These are phyloP conservation scores for Ailurus styani DNA, from an alignment of 2,113 vertebrate genomes.

Conservation along the genomic window DNA sequence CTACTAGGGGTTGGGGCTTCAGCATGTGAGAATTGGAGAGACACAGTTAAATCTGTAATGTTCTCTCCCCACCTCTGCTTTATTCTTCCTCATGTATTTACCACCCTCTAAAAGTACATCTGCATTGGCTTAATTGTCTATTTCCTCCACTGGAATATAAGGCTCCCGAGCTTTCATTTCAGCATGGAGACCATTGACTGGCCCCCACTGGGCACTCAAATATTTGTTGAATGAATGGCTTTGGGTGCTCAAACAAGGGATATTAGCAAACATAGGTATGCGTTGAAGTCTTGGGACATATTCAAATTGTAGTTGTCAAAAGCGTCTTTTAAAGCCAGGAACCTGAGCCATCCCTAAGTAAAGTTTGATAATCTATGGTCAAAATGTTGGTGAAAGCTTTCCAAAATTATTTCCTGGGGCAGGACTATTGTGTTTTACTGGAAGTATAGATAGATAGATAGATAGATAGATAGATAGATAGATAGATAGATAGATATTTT, in stretches of 20 bases:
- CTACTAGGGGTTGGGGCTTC: neutral
- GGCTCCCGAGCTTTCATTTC: neutral
- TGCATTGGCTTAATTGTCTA: neutral
- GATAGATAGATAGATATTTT: too few relatives aligned
- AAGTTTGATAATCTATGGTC: neutral
- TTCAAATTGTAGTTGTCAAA: neutral
- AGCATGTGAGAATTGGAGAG: neutral
- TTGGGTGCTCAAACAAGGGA: neutral
- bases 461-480: too few relatives aligned
- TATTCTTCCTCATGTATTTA: neutral
- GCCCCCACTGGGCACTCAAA: accelerated
- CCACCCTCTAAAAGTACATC: neutral
- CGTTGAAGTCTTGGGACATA: neutral
- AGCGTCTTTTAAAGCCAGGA: neutral
- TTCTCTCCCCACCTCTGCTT: neutral
- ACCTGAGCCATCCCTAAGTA: neutral
- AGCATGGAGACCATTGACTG: accelerated
- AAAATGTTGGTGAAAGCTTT: neutral
- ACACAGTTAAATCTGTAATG: neutral
- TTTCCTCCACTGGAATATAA: neutral
- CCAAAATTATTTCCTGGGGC: neutral
- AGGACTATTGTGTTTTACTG: neutral
- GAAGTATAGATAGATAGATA: too few relatives aligned
- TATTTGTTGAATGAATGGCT: neutral
- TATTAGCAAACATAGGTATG: neutral